phyloP scores from a whole-genome alignment of 2,113 vertebrate species.

The Oreochromis aureus region DNA sequence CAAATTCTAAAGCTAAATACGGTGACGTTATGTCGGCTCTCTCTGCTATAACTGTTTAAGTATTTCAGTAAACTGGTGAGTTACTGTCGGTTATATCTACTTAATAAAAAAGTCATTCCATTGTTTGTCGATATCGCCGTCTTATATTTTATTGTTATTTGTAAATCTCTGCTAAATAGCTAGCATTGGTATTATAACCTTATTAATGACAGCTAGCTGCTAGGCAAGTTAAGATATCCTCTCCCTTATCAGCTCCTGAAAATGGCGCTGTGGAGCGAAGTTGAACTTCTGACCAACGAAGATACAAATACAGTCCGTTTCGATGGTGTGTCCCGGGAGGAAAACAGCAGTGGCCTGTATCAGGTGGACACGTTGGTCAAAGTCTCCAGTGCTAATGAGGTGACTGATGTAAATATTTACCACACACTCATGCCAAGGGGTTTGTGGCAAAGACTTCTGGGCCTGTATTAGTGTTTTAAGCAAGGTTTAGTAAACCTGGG shows the following conservation, averaged over 20 bases:
- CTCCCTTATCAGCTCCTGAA: background rate
- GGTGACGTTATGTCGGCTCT: background rate
- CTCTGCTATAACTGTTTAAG: background rate
- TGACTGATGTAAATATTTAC: conserved; percentile 33
- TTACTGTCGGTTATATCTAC: background rate
- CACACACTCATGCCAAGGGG: background rate
- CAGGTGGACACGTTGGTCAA: conserved; percentile 84
- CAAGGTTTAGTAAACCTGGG: background rate
- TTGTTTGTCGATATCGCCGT: background rate
- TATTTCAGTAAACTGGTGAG: background rate
- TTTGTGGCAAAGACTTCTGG: background rate
- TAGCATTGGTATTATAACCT: background rate
- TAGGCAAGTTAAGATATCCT: background rate
- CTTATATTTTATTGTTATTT: background rate
- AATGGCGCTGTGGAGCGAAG: conserved; percentile 83
- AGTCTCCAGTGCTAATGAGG: conserved; percentile 81
- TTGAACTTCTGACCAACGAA: conserved; percentile 85
- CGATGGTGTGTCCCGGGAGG: conserved; percentile 66
- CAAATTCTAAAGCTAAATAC: conserved; percentile 50
- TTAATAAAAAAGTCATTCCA: background rate
- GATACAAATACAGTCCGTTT: conserved; percentile 79
- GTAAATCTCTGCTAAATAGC: background rate
- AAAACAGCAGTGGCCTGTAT: conserved; percentile 81
- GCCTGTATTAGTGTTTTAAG: background rate
- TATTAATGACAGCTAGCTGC: background rate